Percentiles rank a stretch among this genome's conserved stretches.
Conservation (phyloP, 35 echinoderm and acorn worm genomes). For the Apostichopus californicus region DNA sequence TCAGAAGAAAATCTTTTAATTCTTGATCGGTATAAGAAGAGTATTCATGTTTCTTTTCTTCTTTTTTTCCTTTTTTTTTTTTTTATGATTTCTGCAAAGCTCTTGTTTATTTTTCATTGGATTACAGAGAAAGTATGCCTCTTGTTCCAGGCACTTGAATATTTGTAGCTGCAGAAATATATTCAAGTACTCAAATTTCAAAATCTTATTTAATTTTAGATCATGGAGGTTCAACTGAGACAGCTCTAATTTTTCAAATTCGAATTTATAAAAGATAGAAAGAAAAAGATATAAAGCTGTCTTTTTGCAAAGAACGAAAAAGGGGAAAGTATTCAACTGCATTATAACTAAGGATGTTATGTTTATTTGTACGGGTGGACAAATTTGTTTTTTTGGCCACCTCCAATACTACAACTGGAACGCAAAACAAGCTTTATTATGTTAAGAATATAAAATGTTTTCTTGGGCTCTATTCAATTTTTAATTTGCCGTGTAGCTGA, state of each 20-base stretch:
- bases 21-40: too few relatives aligned
- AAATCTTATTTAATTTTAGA: not conserved
- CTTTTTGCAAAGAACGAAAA: not conserved
- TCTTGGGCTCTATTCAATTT: not conserved
- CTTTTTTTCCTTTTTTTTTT: not conserved
- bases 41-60: not conserved
- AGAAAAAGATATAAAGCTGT: not conserved
- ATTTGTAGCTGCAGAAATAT: not conserved
- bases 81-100: not conserved
- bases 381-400: too few relatives aligned
- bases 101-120: not conserved
- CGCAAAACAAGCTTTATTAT: too few relatives aligned
- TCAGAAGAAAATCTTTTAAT: too few relatives aligned
- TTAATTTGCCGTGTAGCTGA: not conserved
- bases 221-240: not conserved
- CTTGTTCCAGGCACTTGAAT: slow-evolving; percentile 3
- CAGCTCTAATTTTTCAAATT: not conserved
- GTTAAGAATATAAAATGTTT: too few relatives aligned
- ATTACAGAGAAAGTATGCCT: not conserved
- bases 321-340: not conserved
- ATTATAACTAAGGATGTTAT: too few relatives aligned
- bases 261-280: not conserved
- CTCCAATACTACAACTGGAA: too few relatives aligned
- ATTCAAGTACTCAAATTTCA: not conserved
- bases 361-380: too few relatives aligned